Evolutionary conservation across 1,140 invertebrate species (phyloP).

Genomic region (Micrasema minimum): DNA sequence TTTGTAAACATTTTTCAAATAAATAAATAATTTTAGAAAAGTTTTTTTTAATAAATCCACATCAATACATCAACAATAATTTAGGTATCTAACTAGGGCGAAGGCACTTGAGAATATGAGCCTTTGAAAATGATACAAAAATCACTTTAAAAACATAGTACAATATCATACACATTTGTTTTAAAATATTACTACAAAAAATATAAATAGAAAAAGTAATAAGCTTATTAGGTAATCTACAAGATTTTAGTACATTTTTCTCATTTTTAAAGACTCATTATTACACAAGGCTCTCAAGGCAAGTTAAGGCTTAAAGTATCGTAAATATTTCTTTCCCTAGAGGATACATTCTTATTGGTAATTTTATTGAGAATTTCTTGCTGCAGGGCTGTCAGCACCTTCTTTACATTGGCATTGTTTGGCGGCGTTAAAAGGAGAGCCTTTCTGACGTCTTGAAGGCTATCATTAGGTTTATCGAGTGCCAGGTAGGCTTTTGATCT

Average conservation of each 20-base stretch:
- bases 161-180: too few species aligned
- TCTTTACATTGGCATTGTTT: constrained; percentile 50
- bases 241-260: constrained; percentile 5
- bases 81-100: constrained; percentile 11
- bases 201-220: neutral
- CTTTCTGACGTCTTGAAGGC: constrained; percentile 67
- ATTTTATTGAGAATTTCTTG: constrained; percentile 53
- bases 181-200: neutral
- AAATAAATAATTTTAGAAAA: constrained; percentile 44
- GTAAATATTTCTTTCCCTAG: constrained; percentile 46
- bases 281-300: constrained; percentile 37
- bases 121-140: constrained; percentile 18
- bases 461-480: constrained; percentile 65
- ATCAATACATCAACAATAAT: constrained; percentile 36
- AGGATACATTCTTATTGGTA: constrained; percentile 49
- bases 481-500: constrained; percentile 88
- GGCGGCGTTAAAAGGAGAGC: constrained; percentile 59
- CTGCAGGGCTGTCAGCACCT: constrained; percentile 49
- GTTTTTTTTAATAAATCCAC: constrained; percentile 27
- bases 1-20: constrained; percentile 48
- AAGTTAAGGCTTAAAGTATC: constrained; percentile 51
- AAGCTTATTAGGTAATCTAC: constrained; percentile 10
- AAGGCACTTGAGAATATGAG: constrained; percentile 29
- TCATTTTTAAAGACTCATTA: constrained; percentile 20
- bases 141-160: constrained; percentile 8